A percentile compares a stretch with the other conserved stretches of the same genome.
Conservation (phyloP, 2,888 invertebrate genomes). For the Cyaniris semiargus region DNA sequence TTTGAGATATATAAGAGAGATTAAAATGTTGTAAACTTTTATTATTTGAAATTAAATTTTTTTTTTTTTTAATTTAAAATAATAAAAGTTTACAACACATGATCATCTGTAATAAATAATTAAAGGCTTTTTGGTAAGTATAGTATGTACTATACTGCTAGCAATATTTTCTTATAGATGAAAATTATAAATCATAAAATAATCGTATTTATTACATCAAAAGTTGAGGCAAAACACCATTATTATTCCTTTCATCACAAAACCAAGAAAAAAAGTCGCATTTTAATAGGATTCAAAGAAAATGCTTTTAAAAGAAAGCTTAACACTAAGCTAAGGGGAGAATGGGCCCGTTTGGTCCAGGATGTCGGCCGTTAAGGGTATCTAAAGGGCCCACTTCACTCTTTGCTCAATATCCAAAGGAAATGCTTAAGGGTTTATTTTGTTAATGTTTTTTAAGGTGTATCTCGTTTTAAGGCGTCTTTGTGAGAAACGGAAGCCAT, state of each 20-base stretch:
- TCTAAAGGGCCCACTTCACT: constrained; percentile 19
- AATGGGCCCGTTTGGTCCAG: constrained; percentile 10
- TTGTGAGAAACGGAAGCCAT: neutral
- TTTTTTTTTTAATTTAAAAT: too few species aligned
- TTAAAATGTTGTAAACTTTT: too few species aligned
- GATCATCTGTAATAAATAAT: too few species aligned
- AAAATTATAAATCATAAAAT: too few species aligned
- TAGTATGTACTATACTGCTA: too few species aligned
- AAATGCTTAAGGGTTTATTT: constrained; percentile 9
- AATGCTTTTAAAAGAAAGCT: constrained; percentile 10
- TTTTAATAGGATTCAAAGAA: neutral
- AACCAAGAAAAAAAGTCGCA: neutral
- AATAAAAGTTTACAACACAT: too few species aligned
- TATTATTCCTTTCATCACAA: neutral
- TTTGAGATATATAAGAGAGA: too few species aligned
- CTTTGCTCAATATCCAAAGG: neutral
- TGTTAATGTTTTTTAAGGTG: constrained; percentile 13
- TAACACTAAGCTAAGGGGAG: constrained; percentile 13
- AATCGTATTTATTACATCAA: too few species aligned
- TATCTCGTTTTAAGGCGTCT: neutral
- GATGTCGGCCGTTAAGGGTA: constrained; percentile 15
- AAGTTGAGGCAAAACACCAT: neutral
- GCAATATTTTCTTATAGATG: too few species aligned
- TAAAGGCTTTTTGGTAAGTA: too few species aligned
- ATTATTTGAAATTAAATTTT: too few species aligned